Evolutionary conservation across 2,113 vertebrate species (phyloP).

Genomic region (Colistium nudipinnis): DNA sequence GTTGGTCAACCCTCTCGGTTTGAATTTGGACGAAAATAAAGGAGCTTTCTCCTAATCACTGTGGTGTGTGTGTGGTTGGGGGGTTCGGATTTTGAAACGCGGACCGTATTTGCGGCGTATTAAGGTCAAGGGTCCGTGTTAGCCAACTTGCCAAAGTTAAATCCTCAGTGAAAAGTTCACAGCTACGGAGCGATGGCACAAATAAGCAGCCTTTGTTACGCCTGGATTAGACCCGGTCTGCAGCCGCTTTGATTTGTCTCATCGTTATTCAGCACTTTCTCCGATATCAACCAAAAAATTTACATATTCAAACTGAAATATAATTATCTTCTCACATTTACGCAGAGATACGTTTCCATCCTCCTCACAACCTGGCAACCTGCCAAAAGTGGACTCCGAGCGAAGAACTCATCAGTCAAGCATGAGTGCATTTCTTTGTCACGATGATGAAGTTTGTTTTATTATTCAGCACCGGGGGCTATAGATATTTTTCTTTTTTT

Average conservation of each 20-base stretch:
- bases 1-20: conserved; percentile 40
- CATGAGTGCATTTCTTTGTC: too few relatives aligned
- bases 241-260: not conserved
- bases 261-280: conserved; percentile 56
- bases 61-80: conserved; percentile 1
- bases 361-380: conserved; percentile 3
- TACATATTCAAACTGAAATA: not conserved
- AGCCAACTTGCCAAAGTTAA: conserved; percentile 24
- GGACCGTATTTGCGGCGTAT: conserved; percentile 37
- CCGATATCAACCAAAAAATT: not conserved
- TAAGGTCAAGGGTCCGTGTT: conserved; percentile 31
- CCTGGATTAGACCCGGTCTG: not conserved
- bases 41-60: conserved; percentile 69
- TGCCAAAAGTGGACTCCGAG: not conserved
- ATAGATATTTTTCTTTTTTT: too few relatives aligned
- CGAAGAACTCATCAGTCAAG: not conserved
- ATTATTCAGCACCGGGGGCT: too few relatives aligned
- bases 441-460: too few relatives aligned
- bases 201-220: conserved; percentile 45
- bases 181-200: conserved; percentile 17
- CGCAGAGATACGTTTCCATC: not conserved
- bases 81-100: conserved; percentile 55
- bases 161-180: conserved; percentile 47
- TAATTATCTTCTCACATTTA: not conserved
- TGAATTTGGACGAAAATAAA: conserved; percentile 61